Evolutionary conservation across 2,113 vertebrate genomes (phyloP).

Genomic region (Anguilla rostrata): DNA sequence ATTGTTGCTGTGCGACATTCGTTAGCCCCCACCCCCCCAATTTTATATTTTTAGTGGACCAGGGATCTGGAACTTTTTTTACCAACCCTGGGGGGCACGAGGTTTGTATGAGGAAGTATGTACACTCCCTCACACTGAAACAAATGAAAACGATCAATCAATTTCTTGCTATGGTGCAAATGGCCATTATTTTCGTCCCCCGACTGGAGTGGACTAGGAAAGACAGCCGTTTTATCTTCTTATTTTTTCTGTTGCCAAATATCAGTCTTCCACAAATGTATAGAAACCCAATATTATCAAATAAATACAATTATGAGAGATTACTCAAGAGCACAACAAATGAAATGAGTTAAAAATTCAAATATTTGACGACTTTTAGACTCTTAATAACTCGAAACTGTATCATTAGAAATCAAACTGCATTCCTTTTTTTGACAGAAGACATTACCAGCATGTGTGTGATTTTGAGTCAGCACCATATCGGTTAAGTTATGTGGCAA

Average conservation of each 20-base stretch:
- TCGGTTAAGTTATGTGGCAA: constrained; percentile 64
- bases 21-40: background rate
- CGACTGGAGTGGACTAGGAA: no score
- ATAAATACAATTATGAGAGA: background rate
- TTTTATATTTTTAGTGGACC: background rate
- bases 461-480: constrained; percentile 56
- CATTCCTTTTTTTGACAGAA: constrained; percentile 32
- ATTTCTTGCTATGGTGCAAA: background rate
- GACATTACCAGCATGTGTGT: constrained; percentile 70
- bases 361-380: background rate
- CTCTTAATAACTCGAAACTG: background rate
- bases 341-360: background rate
- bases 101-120: background rate
- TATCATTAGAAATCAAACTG: background rate
- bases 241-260: no score
- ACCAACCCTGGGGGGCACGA: background rate
- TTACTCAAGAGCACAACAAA: background rate
- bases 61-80: background rate
- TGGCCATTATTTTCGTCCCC: background rate
- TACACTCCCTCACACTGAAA: background rate
- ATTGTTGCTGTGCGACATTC: no score
- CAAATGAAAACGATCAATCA: background rate
- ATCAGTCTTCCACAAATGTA: background rate
- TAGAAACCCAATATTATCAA: background rate
- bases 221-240: no score